Evolutionary conservation across 2,113 vertebrate genomes (phyloP).

Genomic region (Spea bombifrons): DNA sequence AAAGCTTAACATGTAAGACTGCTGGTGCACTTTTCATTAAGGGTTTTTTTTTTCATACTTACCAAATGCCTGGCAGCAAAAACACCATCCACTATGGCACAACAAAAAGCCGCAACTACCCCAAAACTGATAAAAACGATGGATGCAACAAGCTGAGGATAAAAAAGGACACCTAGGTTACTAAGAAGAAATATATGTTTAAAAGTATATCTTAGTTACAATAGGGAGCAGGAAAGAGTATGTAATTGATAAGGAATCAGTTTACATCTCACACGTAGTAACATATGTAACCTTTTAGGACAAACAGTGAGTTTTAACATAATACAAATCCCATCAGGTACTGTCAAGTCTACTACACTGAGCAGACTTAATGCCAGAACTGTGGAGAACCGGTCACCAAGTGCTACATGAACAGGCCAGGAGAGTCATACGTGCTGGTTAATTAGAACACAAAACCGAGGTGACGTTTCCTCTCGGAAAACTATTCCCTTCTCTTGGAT

Average conservation of each 20-base stretch:
- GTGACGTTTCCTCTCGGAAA: background rate
- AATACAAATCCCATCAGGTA: no score
- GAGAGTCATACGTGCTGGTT: no score
- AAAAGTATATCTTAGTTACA: no score
- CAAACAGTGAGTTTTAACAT: no score
- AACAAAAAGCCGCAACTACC: constrained; percentile 95
- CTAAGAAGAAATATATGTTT: background rate
- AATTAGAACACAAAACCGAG: no score
- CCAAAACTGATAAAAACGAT: constrained; percentile 99
- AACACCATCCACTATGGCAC: constrained; percentile 94
- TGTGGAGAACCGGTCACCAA: no score
- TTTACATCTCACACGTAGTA: no score
- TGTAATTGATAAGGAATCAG: background rate
- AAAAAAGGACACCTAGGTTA: constrained; percentile 40
- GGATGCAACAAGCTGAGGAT: constrained; percentile 88
- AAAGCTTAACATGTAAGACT: no score
- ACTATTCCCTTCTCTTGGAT: background rate
- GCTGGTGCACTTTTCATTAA: background rate
- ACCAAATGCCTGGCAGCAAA: constrained; percentile 97
- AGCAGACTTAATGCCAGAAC: no score
- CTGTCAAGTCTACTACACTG: no score
- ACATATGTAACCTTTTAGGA: no score
- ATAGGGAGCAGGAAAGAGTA: background rate
- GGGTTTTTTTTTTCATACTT: constrained; percentile 64
- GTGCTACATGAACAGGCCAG: no score